Conservation (phyloP, 2,888 invertebrate genomes). For the Automeris io region DNA sequence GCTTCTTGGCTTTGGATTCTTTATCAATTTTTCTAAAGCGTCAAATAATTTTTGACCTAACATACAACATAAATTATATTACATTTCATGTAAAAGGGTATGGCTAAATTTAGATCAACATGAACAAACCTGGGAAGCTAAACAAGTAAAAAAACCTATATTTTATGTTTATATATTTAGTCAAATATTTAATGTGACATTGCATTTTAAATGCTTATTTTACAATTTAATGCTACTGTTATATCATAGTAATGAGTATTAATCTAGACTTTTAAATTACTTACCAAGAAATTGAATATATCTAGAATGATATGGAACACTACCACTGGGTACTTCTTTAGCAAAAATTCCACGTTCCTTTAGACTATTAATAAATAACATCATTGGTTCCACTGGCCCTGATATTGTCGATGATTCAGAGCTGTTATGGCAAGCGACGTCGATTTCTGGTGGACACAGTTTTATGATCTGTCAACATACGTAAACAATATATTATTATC, state of each 20-base stretch:
- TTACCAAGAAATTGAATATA: slow-evolving; percentile 81
- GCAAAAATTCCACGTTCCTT: slow-evolving; percentile 16
- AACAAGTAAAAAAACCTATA: background rate
- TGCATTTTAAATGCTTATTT: too few relatives aligned
- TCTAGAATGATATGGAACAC: slow-evolving; percentile 91
- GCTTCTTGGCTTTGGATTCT: slow-evolving; percentile 79
- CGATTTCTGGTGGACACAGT: slow-evolving; percentile 73
- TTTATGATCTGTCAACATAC: slow-evolving; percentile 22
- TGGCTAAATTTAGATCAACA: too few relatives aligned
- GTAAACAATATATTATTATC: background rate
- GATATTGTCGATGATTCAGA: slow-evolving; percentile 84
- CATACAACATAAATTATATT: background rate
- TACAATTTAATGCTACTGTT: too few relatives aligned
- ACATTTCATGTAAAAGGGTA: too few relatives aligned
- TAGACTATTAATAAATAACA: slow-evolving; percentile 54
- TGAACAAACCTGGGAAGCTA: too few relatives aligned
- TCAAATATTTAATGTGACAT: background rate
- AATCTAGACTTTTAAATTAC: too few relatives aligned
- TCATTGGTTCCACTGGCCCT: slow-evolving; percentile 78
- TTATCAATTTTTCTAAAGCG: slow-evolving; percentile 76
- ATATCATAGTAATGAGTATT: too few relatives aligned
- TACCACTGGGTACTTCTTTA: slow-evolving; percentile 74
- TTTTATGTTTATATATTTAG: background rate
- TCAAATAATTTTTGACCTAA: slow-evolving; percentile 77
- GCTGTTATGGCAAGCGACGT: slow-evolving; percentile 85